Percentiles rank a stretch among this genome's conserved stretches.
Evolutionary conservation across 1,140 invertebrate species (phyloP).

Genomic region (Drosophila punjabiensis): DNA sequence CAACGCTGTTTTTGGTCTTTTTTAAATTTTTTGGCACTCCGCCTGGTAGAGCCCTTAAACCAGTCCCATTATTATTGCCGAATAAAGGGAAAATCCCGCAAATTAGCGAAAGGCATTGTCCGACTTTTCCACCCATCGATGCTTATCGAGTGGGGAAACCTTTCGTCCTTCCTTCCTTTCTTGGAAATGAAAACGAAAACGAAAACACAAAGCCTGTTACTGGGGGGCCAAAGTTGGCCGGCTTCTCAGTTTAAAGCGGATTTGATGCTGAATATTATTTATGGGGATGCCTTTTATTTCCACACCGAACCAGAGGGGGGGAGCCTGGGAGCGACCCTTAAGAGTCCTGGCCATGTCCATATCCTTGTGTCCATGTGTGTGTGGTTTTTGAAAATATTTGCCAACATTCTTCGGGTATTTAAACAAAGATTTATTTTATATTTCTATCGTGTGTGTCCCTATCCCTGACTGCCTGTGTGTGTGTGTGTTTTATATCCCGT

Average conservation of each 20-base stretch:
- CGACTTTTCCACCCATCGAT: constrained; percentile 36
- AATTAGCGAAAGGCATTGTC: constrained; percentile 41
- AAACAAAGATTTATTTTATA: constrained; percentile 83
- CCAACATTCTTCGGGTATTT: constrained; percentile 81
- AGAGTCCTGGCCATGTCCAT: constrained; percentile 36
- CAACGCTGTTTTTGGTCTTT: too few relatives aligned
- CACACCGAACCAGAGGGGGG: constrained; percentile 7
- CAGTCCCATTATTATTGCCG: constrained; percentile 19
- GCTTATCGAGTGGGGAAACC: constrained; percentile 32
- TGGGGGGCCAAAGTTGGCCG: constrained; percentile 5
- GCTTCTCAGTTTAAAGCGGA: constrained; percentile 74
- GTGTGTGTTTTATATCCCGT: constrained; percentile 35
- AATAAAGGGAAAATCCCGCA: constrained; percentile 37
- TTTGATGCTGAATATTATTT: constrained; percentile 81
- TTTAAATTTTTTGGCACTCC: constrained; percentile 2
- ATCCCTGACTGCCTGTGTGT: not conserved
- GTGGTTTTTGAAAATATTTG: constrained; percentile 70
- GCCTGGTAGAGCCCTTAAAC: not conserved
- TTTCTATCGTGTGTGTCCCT: constrained; percentile 51
- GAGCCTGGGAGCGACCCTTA: constrained; percentile 52
- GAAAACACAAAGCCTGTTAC: constrained; percentile 30
- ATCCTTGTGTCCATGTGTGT: constrained; percentile 29
- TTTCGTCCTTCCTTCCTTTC: not conserved
- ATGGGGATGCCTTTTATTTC: constrained; percentile 73
- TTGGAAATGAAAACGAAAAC: constrained; percentile 7